phyloP scores from a whole-genome alignment of 2,113 vertebrate species.

The Isurus oxyrinchus region DNA sequence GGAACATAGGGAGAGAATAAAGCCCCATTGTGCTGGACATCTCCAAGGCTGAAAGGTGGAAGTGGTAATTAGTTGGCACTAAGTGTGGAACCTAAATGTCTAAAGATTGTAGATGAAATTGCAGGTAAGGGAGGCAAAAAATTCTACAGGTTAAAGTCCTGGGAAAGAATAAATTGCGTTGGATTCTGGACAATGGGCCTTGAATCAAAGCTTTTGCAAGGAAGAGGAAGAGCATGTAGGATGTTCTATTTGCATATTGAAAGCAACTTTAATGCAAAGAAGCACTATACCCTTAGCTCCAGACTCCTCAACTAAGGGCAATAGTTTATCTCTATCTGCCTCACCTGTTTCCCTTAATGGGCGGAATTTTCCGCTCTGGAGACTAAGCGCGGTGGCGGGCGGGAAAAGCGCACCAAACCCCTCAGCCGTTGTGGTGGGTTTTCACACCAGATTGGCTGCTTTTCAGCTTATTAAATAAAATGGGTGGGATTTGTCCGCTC shows the following conservation, averaged over 20 bases:
- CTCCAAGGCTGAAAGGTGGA: not conserved
- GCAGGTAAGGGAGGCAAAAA: not conserved
- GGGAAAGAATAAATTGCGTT: not conserved
- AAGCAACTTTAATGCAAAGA: not conserved
- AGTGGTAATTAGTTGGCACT: not conserved
- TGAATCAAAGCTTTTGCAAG: not conserved
- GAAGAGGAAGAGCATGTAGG: not conserved
- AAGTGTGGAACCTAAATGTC: not conserved
- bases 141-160: not conserved
- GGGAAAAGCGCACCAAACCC: no score
- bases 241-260: not conserved
- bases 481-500: no score
- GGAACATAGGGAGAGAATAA: not conserved
- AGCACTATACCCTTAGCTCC: not conserved
- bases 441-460: no score
- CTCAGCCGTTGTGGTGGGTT: no score
- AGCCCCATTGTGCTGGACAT: not conserved
- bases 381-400: no score
- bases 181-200: not conserved
- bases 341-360: not conserved
- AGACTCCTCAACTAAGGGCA: not conserved
- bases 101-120: not conserved
- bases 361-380: no score
- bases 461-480: no score
- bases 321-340: not conserved